Conservation (phyloP, 64 coral and sea anemone genomes). For the Platygyra sinensis region DNA sequence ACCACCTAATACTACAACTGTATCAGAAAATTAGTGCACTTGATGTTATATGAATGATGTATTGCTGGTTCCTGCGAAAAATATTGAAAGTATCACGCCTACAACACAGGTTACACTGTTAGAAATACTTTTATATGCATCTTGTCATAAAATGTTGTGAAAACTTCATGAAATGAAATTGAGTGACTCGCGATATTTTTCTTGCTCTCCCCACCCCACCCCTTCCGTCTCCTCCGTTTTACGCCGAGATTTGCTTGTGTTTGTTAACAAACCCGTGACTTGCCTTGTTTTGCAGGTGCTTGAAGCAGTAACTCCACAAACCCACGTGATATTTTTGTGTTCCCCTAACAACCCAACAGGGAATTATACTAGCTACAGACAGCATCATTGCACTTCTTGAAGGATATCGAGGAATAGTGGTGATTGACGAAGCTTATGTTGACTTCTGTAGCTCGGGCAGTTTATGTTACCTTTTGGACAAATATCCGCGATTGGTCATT, state of each 20-base stretch:
- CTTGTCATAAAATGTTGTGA: too few species aligned
- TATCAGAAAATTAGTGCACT: too few species aligned
- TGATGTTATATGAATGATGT: too few species aligned
- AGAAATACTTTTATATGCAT: too few species aligned
- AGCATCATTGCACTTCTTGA: conserved; percentile 46
- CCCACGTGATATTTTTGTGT: conserved; percentile 56
- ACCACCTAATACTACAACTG: too few species aligned
- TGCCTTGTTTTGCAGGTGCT: conserved; percentile 29
- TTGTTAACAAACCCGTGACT: neutral
- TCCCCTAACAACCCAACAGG: conserved; percentile 65
- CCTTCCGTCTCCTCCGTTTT: too few species aligned
- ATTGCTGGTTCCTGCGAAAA: too few species aligned
- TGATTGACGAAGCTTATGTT: conserved; percentile 53
- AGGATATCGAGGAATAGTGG: conserved; percentile 39
- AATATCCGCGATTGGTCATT: conserved; percentile 35
- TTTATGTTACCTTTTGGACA: conserved; percentile 33
- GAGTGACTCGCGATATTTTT: neutral
- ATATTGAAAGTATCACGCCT: too few species aligned
- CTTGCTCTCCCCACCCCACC: too few species aligned
- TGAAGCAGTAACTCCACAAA: conserved; percentile 48
- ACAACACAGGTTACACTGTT: too few species aligned
- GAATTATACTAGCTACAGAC: conserved; percentile 22
- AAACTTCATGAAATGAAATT: neutral
- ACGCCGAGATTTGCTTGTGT: neutral
- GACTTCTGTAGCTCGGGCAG: conserved; percentile 35